phyloP scores from a whole-genome alignment of 2,113 vertebrate species.

The Chaenocephalus aceratus region DNA sequence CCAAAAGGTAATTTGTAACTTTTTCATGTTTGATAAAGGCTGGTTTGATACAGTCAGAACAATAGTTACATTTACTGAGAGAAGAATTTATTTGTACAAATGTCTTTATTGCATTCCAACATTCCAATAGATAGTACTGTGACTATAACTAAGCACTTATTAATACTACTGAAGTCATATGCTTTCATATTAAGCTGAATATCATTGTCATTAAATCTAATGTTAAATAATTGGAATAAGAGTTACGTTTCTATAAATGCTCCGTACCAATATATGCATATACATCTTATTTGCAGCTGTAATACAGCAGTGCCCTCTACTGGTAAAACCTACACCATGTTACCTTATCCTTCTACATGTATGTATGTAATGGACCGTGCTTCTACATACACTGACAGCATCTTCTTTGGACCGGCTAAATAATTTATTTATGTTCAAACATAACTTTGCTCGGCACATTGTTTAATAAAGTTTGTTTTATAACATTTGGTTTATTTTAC shows the following conservation, averaged over 20 bases:
- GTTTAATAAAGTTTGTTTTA: constrained; percentile 73
- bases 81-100: constrained; percentile 72
- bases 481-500: constrained; percentile 16
- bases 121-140: constrained; percentile 76
- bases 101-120: constrained; percentile 68
- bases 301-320: constrained; percentile 60
- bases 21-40: constrained; percentile 74
- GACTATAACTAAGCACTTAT: constrained; percentile 69
- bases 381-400: constrained; percentile 33
- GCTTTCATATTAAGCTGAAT: constrained; percentile 28
- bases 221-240: constrained; percentile 14
- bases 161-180: constrained; percentile 75
- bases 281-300: constrained; percentile 23
- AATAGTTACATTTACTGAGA: constrained; percentile 43
- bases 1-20: constrained; percentile 77
- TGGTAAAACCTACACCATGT: constrained; percentile 45
- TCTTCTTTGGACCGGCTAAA: constrained; percentile 42
- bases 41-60: constrained; percentile 51
- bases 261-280: constrained; percentile 18
- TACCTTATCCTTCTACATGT: constrained; percentile 1
- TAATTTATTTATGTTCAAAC: constrained; percentile 71
- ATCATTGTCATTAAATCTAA: constrained; percentile 20
- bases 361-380: constrained; percentile 11
- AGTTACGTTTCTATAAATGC: constrained; percentile 17
- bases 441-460: constrained; percentile 52